Evolutionary conservation across 2,888 invertebrate species (phyloP).

Genomic region (Drosophila borealis): DNA sequence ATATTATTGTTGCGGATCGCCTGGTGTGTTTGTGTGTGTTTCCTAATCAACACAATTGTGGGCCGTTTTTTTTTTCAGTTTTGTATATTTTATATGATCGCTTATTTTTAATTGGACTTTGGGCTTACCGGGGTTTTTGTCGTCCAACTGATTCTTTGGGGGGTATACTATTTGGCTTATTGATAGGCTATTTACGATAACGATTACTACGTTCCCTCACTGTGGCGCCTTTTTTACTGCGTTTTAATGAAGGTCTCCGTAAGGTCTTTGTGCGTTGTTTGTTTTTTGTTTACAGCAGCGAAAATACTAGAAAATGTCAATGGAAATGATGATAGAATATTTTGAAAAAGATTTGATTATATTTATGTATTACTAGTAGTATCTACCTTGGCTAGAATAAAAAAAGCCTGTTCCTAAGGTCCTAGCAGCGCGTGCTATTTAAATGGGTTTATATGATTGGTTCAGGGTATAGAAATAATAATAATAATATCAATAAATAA

Average conservation of each 20-base stretch:
- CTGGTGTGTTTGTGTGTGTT: conserved; percentile 6
- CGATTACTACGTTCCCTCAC: conserved; percentile 8
- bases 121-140: conserved; percentile 23
- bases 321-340: no score
- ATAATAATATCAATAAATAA: no score
- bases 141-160: conserved; percentile 20
- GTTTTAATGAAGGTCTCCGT: conserved; percentile 11
- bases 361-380: no score
- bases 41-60: conserved; percentile 56
- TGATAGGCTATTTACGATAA: conserved; percentile 35
- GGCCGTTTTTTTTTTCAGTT: conserved; percentile 10
- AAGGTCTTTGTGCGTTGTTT: conserved; percentile 6
- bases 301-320: not conserved
- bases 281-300: not conserved
- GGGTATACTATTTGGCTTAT: conserved; percentile 26
- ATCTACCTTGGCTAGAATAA: no score
- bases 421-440: no score
- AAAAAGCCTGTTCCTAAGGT: no score
- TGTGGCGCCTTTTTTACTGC: conserved; percentile 19
- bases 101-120: conserved; percentile 59
- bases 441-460: no score
- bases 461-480: no score
- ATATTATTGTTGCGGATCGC: conserved; percentile 54
- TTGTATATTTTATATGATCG: conserved; percentile 30
- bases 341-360: no score